Evolutionary conservation across 1,140 invertebrate species (phyloP).

Genomic region (Drosophila pandora): DNA sequence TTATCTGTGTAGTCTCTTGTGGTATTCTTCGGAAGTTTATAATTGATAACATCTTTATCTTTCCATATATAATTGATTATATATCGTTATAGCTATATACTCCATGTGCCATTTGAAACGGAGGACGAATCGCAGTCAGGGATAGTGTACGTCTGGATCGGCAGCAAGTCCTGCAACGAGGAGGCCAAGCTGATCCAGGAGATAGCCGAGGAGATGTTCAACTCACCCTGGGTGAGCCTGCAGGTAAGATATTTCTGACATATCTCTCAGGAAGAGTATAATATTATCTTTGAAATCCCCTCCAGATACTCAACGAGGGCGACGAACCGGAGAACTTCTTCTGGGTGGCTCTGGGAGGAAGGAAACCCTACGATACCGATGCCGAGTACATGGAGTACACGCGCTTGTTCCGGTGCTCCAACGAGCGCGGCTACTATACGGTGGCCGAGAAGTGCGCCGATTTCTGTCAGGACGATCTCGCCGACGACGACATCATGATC

Average conservation of each 20-base stretch:
- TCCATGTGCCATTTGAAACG: conserved; percentile 97
- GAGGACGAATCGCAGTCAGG: conserved; percentile 94
- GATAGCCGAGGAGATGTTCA: conserved; percentile 97
- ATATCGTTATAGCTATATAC: conserved; percentile 90
- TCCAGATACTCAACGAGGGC: conserved; percentile 94
- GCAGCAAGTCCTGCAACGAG: conserved; percentile 93
- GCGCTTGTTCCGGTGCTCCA: conserved; percentile 98
- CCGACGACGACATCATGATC: conserved; percentile 99
- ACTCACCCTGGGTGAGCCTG: conserved; percentile 93
- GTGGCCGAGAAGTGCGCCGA: conserved; percentile 99
- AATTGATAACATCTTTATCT: neutral
- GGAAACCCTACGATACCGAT: conserved; percentile 95
- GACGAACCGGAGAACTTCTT: conserved; percentile 99
- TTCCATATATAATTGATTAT: neutral
- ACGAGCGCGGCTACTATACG: conserved; percentile 99
- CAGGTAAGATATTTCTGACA: conserved; percentile 84
- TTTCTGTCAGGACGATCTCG: conserved; percentile 99
- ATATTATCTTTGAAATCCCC: neutral
- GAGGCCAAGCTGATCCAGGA: conserved; percentile 95
- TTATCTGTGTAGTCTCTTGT: neutral
- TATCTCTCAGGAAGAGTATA: neutral
- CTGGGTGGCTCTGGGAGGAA: conserved; percentile 97
- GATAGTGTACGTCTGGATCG: conserved; percentile 99
- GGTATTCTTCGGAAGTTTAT: neutral
- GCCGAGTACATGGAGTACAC: conserved; percentile 97